phyloP scores from a whole-genome alignment of 1,140 invertebrate species.

The Holotrichia oblita region DNA sequence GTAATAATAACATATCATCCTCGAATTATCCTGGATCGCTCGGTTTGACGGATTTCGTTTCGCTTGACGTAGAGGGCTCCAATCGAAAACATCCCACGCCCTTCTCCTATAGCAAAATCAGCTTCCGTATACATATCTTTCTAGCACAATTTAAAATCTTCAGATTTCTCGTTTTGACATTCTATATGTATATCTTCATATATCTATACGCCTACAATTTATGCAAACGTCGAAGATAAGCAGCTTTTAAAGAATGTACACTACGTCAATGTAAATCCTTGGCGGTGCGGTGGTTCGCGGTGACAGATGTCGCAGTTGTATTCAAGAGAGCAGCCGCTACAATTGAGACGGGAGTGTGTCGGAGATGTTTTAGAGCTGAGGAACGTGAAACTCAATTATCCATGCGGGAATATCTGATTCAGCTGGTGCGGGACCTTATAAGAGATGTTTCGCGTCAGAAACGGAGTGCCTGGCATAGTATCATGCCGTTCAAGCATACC shows the following conservation, averaged over 20 bases:
- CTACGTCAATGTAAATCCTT: neutral
- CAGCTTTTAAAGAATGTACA: neutral
- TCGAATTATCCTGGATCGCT: too few species aligned
- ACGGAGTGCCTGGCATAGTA: neutral
- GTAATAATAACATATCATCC: too few species aligned
- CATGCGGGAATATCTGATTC: constrained; percentile 1
- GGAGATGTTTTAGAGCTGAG: neutral
- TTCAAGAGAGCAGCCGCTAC: neutral
- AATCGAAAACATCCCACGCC: too few species aligned
- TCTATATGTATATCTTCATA: neutral
- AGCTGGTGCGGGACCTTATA: neutral
- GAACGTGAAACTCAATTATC: constrained; percentile 13
- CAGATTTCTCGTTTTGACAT: neutral
- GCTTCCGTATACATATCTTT: too few species aligned
- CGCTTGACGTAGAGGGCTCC: too few species aligned
- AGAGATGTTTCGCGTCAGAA: neutral
- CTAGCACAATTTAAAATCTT: neutral
- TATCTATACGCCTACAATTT: neutral
- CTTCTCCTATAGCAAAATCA: too few species aligned
- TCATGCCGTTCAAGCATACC: neutral
- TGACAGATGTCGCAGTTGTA: neutral
- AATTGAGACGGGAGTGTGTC: neutral
- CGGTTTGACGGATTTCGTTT: too few species aligned
- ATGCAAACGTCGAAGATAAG: neutral
- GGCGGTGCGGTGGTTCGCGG: neutral